Base-by-base conservation (phyloP, 2,113 vertebrate genomes). In the Ornithorhynchus anatinus region DNA sequence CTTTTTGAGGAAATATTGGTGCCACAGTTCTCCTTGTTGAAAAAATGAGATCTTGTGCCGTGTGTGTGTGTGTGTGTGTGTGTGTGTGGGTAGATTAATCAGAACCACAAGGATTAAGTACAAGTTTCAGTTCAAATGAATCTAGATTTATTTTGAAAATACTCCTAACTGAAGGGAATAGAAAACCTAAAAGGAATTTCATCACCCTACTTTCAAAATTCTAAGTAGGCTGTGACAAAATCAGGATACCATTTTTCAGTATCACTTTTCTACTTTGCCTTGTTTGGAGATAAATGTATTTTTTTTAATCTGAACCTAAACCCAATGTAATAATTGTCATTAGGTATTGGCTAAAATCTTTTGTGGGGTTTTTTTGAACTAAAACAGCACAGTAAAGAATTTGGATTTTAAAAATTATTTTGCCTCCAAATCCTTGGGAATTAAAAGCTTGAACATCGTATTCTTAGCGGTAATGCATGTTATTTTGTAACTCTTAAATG, bases 391-490 rank as follows among this genome's bases (percentile, higher is more conserved):
- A 76, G 63, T 68, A 73, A 64, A 84, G 75, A 85, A 82, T 86
- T 69, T 66, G 77, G 60, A 84, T 80, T 47, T 37, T 42, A 25
- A n/a, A n/a, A n/a, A 15, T 44, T 68, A 67, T 17, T 15, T 68
- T 42, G 42, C 27, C 57, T 63, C 37, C 53, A 59, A n/a, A n/a
- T n/a, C n/a, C n/a, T n/a, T 84, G 70, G 73, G 69, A 77, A 72
- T 73, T 52, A 80, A 73, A 80, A 73, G 80, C 81, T 90, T 91
- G 84, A 89, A 89, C 75, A 83, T 92, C 64, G 71, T 80, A 89
- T 77, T 80, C 68, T 88, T 85, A 89, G 79, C 89, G 82, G 81
- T 91, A 90, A 85, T 94, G 92, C 93, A 94, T 94, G 92, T 79
- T 88, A 58, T 85, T 93, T 92, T 92, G 81, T 92, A 92, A 89